These are phyloP conservation scores for Thalassarche chlororhynchos DNA, from an alignment of 2,113 vertebrate genomes.

Conservation along the genomic window DNA sequence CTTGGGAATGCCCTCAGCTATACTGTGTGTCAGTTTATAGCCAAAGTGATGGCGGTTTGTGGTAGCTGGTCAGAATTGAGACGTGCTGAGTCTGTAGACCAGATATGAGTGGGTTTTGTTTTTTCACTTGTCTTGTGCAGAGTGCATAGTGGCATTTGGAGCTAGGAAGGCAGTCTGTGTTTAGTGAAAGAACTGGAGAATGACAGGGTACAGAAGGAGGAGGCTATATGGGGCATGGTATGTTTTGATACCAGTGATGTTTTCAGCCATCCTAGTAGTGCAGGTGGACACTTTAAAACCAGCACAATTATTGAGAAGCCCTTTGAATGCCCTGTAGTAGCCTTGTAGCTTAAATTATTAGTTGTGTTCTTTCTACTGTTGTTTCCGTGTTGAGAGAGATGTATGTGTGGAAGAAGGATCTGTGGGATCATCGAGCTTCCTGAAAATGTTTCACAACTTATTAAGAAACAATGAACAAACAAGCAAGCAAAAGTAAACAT, in stretches of 20 bases:
- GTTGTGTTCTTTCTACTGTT: background rate
- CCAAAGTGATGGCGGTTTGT: background rate
- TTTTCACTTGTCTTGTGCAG: background rate
- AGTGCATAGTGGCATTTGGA: background rate
- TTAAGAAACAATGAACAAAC: background rate
- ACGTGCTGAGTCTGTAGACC: background rate
- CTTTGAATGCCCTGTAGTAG: background rate
- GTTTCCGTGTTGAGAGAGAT: background rate
- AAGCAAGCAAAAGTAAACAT: background rate
- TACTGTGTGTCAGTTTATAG: background rate
- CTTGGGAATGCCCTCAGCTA: background rate
- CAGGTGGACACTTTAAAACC: background rate
- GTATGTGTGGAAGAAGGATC: background rate
- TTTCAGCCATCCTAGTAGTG: background rate
- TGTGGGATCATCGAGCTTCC: background rate
- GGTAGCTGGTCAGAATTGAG: background rate
- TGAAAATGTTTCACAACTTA: background rate
- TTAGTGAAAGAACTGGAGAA: background rate
- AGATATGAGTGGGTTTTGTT: background rate
- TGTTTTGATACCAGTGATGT: background rate
- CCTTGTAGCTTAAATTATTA: background rate
- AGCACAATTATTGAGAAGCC: background rate
- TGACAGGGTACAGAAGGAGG: background rate
- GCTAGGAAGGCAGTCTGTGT: background rate
- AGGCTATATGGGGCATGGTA: accelerated